Evolutionary conservation across 2,113 vertebrate genomes (phyloP), one percentile per base, ranked within the genome.

Genomic region (Prochilodus magdalenae): DNA sequence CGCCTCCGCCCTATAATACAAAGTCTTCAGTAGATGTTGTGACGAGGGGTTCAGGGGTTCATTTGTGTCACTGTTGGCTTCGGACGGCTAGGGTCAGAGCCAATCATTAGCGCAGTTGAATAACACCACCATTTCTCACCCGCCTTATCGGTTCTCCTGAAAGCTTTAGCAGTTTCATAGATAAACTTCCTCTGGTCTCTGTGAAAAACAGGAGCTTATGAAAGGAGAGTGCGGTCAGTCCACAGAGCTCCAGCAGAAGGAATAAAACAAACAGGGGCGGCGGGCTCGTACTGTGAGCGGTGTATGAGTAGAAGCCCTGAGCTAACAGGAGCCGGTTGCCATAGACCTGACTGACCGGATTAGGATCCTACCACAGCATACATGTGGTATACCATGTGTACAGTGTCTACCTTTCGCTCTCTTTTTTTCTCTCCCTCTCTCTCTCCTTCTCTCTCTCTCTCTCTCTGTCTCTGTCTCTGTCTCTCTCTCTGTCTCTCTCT

Each of bases 41-140:
- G n/a, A 22, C n/a, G n/a, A n/a, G n/a, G n/a, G n/a, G n/a, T n/a
- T n/a, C n/a, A n/a, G n/a, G n/a, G n/a, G n/a, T n/a, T n/a, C n/a
- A n/a, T n/a, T n/a, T n/a, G n/a, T n/a, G n/a, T n/a, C n/a, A n/a
- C n/a, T n/a, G n/a, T n/a, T n/a, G n/a, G n/a, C n/a, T n/a, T n/a
- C n/a, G n/a, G 57, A 49, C 57, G 29, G 18, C 5, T 16, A 12
- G 40, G 49, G 14, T 60, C 40, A 10, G 11, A 66, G 49, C 49
- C 30, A 16, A 6, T 59, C 51, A 75, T 81, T 81, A 75, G 69
- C 62, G 59, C 72, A 59, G 71, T 53, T 53, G n/a, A 62, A 63
- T 26, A 15, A 71, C 36, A 40, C 49, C 4, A 13, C n/a, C 33
- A 44, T 26, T 4, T 24, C 72, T 81, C 72, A 75, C 80, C 62